Conservation (phyloP, 2,113 vertebrate genomes). For the Proterorhinus semilunaris region DNA sequence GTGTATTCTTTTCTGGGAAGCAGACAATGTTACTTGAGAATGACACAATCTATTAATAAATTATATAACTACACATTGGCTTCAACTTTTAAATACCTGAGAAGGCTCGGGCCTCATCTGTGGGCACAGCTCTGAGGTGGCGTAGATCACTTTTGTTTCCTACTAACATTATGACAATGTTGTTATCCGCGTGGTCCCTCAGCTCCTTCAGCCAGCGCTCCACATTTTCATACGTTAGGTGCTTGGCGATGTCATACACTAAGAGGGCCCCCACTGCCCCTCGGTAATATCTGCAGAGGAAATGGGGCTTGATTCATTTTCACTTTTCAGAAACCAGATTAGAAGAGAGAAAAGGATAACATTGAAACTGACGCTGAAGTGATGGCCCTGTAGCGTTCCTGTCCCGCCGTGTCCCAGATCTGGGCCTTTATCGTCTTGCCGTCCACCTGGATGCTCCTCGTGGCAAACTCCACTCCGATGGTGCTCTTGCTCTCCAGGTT, state of each 20-base stretch:
- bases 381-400: slow-evolving; percentile 96
- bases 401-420: slow-evolving; percentile 97
- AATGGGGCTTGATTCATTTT: neutral
- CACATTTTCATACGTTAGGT: slow-evolving; percentile 94
- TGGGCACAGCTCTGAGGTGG: slow-evolving; percentile 91
- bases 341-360: neutral
- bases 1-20: slow-evolving; percentile 90
- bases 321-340: neutral
- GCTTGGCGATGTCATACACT: slow-evolving; percentile 96
- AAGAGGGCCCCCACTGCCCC: slow-evolving; percentile 91
- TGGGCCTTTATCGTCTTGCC: slow-evolving; percentile 96
- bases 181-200: slow-evolving; percentile 95
- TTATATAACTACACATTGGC: too few species aligned
- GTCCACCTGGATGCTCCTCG: slow-evolving; percentile 96
- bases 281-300: slow-evolving; percentile 83
- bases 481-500: slow-evolving; percentile 98
- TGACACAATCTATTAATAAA: too few species aligned
- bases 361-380: slow-evolving; percentile 88
- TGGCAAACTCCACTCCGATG: slow-evolving; percentile 96
- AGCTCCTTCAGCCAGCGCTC: slow-evolving; percentile 98
- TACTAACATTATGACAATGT: slow-evolving; percentile 97
- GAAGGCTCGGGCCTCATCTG: slow-evolving; percentile 90
- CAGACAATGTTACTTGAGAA: neutral
- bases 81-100: slow-evolving; percentile 75
- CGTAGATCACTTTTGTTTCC: slow-evolving; percentile 97